These are phyloP conservation scores for Oryzias woworae DNA, from an alignment of 2,113 vertebrate genomes.

Conservation along the genomic window DNA sequence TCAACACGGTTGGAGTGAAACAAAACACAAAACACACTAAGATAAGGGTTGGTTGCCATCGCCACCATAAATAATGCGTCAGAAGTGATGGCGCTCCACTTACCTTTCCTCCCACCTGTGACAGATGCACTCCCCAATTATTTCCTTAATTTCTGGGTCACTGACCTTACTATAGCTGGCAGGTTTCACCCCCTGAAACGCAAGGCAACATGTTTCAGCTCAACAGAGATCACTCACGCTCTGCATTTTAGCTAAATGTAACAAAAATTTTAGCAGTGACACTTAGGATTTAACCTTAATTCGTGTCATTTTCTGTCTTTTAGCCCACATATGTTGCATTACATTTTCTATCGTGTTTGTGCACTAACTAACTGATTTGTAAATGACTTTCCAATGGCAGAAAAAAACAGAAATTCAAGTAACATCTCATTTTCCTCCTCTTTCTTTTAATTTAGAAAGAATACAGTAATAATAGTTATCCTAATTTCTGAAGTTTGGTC, in stretches of 20 bases:
- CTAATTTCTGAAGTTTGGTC: neutral
- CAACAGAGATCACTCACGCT: no score
- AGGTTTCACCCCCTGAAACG: constrained; percentile 91
- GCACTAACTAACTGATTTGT: no score
- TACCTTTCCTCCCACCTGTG: constrained; percentile 95
- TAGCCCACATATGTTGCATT: no score
- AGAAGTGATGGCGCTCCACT: constrained; percentile 49
- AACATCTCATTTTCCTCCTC: no score
- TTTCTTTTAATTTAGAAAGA: neutral
- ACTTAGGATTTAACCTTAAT: no score
- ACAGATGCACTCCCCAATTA: constrained; percentile 98
- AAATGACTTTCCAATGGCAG: no score
- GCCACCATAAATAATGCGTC: constrained; percentile 4
- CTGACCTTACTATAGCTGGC: constrained; percentile 94
- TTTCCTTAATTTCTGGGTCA: constrained; percentile 97
- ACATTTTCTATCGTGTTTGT: no score
- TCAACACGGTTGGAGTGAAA: constrained; percentile 34
- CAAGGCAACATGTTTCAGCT: constrained; percentile 2
- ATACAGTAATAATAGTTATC: neutral
- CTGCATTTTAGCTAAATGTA: no score
- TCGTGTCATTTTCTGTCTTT: no score
- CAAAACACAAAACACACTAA: constrained; percentile 16
- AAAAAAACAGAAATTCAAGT: no score
- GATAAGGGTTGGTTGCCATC: constrained; percentile 3
- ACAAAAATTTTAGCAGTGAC: no score